Percentiles rank a stretch among this genome's conserved stretches.
Conservation (phyloP, 2,113 vertebrate species). For the Ophiodon elongatus region DNA sequence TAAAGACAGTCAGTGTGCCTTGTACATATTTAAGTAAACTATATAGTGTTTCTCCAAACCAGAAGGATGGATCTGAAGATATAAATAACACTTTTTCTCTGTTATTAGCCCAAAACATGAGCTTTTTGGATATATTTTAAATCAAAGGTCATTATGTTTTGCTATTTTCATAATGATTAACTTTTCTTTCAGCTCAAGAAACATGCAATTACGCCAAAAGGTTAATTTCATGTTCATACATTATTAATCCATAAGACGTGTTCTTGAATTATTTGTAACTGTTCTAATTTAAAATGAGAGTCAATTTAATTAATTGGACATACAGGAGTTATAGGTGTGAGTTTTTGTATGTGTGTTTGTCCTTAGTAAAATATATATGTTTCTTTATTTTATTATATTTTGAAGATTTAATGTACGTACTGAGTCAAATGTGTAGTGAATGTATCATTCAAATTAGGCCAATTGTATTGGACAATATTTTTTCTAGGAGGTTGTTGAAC, state of each 20-base stretch:
- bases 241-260: background rate
- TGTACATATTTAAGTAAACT: background rate
- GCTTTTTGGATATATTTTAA: background rate
- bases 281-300: background rate
- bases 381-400: background rate
- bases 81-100: background rate
- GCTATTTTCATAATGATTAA: background rate
- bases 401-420: background rate
- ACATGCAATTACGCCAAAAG: background rate
- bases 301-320: background rate
- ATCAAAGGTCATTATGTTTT: background rate
- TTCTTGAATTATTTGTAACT: background rate
- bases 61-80: background rate
- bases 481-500: background rate
- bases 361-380: background rate
- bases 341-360: background rate
- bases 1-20: background rate
- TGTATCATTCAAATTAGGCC: background rate
- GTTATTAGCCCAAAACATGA: background rate
- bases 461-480: background rate
- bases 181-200: constrained; percentile 1
- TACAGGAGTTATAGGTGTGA: background rate
- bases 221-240: background rate
- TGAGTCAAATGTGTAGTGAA: background rate
- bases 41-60: background rate